These are phyloP conservation scores for Phrynocephalus versicolor DNA, from an alignment of 2,113 vertebrate species.

Conservation along the genomic window DNA sequence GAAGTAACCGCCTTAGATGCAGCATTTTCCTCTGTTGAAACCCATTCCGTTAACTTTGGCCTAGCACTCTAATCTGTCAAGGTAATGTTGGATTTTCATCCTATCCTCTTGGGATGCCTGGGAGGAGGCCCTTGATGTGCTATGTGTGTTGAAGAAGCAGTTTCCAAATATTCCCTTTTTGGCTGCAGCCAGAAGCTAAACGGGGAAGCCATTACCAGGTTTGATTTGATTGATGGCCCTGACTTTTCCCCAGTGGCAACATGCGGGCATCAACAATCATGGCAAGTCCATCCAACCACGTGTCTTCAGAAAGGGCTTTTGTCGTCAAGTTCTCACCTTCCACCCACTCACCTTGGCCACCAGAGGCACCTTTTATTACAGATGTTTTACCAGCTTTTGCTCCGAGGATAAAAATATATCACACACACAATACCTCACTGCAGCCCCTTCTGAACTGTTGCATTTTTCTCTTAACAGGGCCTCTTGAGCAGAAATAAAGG, in stretches of 20 bases:
- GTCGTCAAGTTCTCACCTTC: conserved; percentile 4
- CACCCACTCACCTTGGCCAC: background rate
- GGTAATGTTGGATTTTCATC: rapidly evolving
- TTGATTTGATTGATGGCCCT: conserved; percentile 53
- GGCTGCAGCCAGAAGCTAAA: background rate
- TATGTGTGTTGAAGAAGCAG: background rate
- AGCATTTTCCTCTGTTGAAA: no score
- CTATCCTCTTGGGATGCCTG: rapidly evolving
- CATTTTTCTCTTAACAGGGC: background rate
- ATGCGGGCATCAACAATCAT: conserved; percentile 5
- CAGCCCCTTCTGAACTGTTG: background rate
- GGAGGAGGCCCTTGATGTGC: background rate
- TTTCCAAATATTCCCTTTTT: conserved; percentile 20
- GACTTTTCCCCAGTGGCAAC: conserved; percentile 51
- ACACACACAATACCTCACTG: background rate
- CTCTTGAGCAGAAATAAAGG: conserved; percentile 8
- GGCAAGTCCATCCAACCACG: background rate
- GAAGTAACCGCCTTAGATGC: no score
- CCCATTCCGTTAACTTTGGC: no score
- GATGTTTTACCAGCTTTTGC: conserved; percentile 31
- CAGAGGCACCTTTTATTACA: conserved; percentile 42
- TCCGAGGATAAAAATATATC: conserved; percentile 58
- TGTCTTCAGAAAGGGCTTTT: conserved; percentile 47
- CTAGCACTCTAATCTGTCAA: no score
- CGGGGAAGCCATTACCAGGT: conserved; percentile 39